phyloP scores from a whole-genome alignment of 2,888 invertebrate species.

The Idaea dimidiata region DNA sequence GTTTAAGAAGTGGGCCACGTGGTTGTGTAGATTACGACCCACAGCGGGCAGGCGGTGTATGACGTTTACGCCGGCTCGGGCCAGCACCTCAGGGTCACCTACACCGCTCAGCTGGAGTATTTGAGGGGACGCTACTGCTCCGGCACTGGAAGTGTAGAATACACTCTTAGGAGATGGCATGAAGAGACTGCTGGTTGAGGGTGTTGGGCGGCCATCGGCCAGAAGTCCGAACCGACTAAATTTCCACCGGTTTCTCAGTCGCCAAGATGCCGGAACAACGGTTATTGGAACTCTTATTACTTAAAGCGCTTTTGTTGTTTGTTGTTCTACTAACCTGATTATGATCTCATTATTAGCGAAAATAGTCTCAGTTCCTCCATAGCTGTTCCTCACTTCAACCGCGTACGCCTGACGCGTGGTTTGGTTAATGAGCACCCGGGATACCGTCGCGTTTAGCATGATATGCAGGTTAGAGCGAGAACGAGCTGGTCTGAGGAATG shows the following conservation, averaged over 20 bases:
- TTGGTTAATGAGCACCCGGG: slow-evolving; percentile 87
- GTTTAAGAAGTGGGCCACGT: slow-evolving; percentile 89
- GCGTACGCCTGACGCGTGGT: slow-evolving; percentile 88
- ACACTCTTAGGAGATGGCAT: not conserved
- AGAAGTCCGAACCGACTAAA: not conserved
- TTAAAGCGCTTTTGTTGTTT: not conserved
- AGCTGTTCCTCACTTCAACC: slow-evolving; percentile 84
- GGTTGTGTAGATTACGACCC: slow-evolving; percentile 92
- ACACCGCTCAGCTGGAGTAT: slow-evolving; percentile 94
- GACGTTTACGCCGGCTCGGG: slow-evolving; percentile 82
- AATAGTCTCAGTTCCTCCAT: slow-evolving; percentile 79
- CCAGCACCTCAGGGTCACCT: slow-evolving; percentile 87
- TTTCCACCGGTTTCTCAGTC: not conserved
- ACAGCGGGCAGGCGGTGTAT: slow-evolving; percentile 89
- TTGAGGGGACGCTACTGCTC: slow-evolving; percentile 97
- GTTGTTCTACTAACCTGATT: slow-evolving; percentile 62
- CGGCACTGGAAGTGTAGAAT: slow-evolving; percentile 71
- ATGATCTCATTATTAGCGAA: slow-evolving; percentile 86
- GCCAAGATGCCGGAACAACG: too few species aligned
- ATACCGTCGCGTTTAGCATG: slow-evolving; percentile 90
- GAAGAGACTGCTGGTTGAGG: not conserved
- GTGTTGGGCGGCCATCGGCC: too few species aligned
- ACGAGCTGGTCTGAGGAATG: slow-evolving; percentile 90
- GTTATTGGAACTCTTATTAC: not conserved
- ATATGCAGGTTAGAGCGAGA: slow-evolving; percentile 90